phyloP scores from a whole-genome alignment of 1,140 invertebrate species.

The Drosophila virilis region DNA sequence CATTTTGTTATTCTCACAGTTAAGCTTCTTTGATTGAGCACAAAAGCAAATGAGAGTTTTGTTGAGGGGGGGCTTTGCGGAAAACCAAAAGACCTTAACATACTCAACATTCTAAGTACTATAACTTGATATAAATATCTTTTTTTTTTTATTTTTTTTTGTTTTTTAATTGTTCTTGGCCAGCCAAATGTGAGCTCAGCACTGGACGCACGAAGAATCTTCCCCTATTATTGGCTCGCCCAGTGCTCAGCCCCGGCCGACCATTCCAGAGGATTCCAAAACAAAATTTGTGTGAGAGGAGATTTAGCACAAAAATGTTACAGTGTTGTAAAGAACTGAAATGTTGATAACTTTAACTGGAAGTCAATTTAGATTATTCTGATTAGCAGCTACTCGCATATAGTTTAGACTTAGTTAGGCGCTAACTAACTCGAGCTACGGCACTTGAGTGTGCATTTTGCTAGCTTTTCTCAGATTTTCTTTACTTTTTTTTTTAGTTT shows the following conservation, averaged over 20 bases:
- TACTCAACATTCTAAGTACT: constrained; percentile 52
- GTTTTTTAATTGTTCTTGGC: background rate
- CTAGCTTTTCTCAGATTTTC: constrained; percentile 14
- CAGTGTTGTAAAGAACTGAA: constrained; percentile 27
- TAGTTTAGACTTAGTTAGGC: constrained; percentile 21
- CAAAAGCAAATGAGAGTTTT: constrained; percentile 80
- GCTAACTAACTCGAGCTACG: constrained; percentile 47
- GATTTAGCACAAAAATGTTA: constrained; percentile 23
- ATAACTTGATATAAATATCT: constrained; percentile 9
- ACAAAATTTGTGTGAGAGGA: background rate
- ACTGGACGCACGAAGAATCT: constrained; percentile 75
- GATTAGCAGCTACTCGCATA: constrained; percentile 33
- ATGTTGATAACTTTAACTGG: constrained; percentile 44
- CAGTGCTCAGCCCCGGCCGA: constrained; percentile 42
- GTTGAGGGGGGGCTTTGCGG: constrained; percentile 37
- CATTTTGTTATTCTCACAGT: constrained; percentile 79
- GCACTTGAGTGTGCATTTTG: constrained; percentile 48
- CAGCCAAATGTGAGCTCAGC: constrained; percentile 19
- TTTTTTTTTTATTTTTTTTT: too few relatives aligned
- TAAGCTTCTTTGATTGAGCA: constrained; percentile 84
- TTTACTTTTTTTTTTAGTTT: constrained; percentile 2
- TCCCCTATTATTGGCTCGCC: constrained; percentile 73
- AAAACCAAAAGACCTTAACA: constrained; percentile 57
- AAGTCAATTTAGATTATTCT: constrained; percentile 68
- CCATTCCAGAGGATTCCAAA: constrained; percentile 12